Conservation (phyloP, 2,888 invertebrate species). For the Pristionchus exspectatus region DNA sequence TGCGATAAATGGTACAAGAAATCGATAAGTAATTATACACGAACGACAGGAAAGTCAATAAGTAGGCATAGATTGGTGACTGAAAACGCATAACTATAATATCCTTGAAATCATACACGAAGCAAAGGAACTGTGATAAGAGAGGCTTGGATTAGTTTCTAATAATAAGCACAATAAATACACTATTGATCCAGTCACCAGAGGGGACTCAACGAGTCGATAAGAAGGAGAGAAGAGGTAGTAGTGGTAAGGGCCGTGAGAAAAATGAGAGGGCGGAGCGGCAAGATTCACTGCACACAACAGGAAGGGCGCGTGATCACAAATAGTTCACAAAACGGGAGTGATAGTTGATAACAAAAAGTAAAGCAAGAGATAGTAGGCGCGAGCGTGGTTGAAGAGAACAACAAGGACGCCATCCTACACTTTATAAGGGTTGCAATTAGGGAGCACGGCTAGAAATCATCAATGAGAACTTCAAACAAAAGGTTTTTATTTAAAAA, state of each 20-base stretch:
- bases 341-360: not conserved
- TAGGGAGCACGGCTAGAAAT: too few relatives aligned
- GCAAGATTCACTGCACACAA: not conserved
- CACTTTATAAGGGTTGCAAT: not conserved
- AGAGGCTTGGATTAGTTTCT: too few relatives aligned
- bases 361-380: not conserved
- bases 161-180: not conserved
- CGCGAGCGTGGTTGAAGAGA: not conserved
- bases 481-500: too few relatives aligned
- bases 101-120: not conserved
- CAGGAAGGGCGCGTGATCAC: not conserved
- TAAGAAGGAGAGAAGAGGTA: not conserved
- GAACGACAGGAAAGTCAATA: not conserved
- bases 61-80: not conserved
- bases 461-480: too few relatives aligned
- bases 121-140: not conserved
- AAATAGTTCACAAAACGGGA: slow-evolving; percentile 14
- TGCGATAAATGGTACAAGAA: not conserved
- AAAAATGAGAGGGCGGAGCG: slow-evolving; percentile 4
- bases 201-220: not conserved
- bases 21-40: not conserved
- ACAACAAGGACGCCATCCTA: not conserved
- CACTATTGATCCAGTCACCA: not conserved
- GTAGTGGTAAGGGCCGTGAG: slow-evolving; percentile 8
- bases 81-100: not conserved